Conservation (phyloP, 2,797 vertebrate species). For the Botia kubotai region DNA sequence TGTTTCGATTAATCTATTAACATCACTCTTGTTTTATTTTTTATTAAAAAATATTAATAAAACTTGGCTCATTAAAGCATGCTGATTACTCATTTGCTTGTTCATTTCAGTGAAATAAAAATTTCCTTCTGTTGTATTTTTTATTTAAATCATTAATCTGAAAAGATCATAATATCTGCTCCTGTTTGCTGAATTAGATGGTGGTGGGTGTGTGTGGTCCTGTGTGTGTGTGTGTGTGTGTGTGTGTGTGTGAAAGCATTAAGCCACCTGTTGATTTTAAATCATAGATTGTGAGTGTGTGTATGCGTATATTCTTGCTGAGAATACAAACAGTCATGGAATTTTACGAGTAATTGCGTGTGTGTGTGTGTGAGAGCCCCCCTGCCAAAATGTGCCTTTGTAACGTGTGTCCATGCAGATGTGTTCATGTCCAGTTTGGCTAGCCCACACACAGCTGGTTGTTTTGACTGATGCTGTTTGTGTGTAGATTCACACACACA, state of each 20-base stretch:
- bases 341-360: background rate
- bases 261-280: constrained; percentile 10
- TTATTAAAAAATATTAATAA: constrained; percentile 18
- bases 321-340: background rate
- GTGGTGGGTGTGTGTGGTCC: constrained; percentile 13
- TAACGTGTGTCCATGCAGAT: background rate
- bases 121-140: constrained; percentile 20
- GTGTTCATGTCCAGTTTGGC: background rate
- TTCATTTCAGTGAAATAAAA: constrained; percentile 14
- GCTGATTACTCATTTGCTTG: constrained; percentile 31
- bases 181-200: constrained; percentile 1
- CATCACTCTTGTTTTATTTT: constrained; percentile 16
- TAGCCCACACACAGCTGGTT: constrained; percentile 6
- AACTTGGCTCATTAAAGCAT: constrained; percentile 41
- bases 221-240: background rate
- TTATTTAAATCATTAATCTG: constrained; percentile 18
- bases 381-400: constrained; percentile 1
- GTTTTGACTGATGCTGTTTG: constrained; percentile 16
- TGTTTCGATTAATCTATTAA: constrained; percentile 46
- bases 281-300: background rate
- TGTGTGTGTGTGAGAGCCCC: background rate
- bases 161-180: constrained; percentile 8
- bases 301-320: background rate
- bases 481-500: constrained; percentile 6
- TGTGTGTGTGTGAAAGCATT: background rate